phyloP scores from a whole-genome alignment of 2,797 vertebrate species.

The Halcyon smyrnensis region DNA sequence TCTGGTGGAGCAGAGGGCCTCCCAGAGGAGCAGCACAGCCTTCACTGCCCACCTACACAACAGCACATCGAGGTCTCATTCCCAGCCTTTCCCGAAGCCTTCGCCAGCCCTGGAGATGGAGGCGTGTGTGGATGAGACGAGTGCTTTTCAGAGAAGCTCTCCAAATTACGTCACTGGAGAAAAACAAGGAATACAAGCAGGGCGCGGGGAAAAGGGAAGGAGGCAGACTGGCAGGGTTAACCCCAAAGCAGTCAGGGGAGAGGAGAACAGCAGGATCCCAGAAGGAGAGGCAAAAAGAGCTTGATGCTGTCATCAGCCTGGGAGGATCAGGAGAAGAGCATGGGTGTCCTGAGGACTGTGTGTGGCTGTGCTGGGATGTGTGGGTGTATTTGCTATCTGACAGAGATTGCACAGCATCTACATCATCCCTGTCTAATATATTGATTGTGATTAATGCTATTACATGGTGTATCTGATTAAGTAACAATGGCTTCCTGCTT shows the following conservation, averaged over 20 bases:
- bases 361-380: not conserved
- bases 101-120: not conserved
- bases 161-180: not conserved
- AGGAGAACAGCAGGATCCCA: not conserved
- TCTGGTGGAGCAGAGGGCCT: conserved; percentile 6
- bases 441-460: conserved; percentile 55
- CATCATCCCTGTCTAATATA: conserved; percentile 28
- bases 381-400: conserved; percentile 6
- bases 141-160: conserved; percentile 11
- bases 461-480: conserved; percentile 10
- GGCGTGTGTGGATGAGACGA: not conserved
- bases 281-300: not conserved
- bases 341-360: not conserved
- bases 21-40: not conserved
- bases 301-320: not conserved
- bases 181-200: conserved; percentile 11
- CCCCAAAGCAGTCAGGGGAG: not conserved
- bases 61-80: conserved; percentile 5
- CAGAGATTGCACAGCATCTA: not conserved
- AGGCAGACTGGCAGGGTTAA: not conserved
- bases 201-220: not conserved
- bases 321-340: not conserved
- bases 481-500: conserved; percentile 44
- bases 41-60: conserved; percentile 17
- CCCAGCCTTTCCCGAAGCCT: not conserved